These are phyloP conservation scores for Cloeon dipterum DNA, from an alignment of 2,888 invertebrate genomes.

Conservation along the genomic window DNA sequence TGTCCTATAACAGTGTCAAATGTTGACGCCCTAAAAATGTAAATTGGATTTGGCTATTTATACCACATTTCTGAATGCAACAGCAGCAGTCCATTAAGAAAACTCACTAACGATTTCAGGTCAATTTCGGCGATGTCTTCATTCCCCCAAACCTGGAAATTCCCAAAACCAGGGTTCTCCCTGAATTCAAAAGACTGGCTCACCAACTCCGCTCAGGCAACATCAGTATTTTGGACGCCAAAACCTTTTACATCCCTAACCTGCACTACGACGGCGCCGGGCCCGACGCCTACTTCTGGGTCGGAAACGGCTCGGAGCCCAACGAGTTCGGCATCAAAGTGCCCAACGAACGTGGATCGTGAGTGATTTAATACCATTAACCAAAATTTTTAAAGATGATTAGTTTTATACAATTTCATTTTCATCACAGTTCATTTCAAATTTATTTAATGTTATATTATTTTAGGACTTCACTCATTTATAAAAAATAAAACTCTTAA, in stretches of 20 bases:
- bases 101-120: too few species aligned
- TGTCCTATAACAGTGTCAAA: too few species aligned
- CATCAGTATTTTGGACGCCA: slow-evolving; percentile 74
- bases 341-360: slow-evolving; percentile 70
- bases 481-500: too few species aligned
- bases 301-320: slow-evolving; percentile 70
- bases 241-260: slow-evolving; percentile 80
- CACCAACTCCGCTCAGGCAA: slow-evolving; percentile 79
- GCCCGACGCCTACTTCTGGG: slow-evolving; percentile 86
- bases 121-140: slow-evolving; percentile 70
- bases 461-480: too few species aligned
- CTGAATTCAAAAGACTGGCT: slow-evolving; percentile 66
- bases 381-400: too few species aligned
- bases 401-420: too few species aligned
- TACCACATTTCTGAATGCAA: too few species aligned
- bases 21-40: too few species aligned
- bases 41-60: too few species aligned
- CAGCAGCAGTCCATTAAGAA: too few species aligned
- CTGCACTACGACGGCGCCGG: slow-evolving; percentile 80
- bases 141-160: slow-evolving; percentile 54
- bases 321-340: slow-evolving; percentile 64
- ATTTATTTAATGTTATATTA: too few species aligned
- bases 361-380: slow-evolving; percentile 7
- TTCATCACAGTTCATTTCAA: too few species aligned
- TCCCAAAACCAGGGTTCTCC: slow-evolving; percentile 56